These are phyloP conservation scores for Orthonyx spaldingii DNA, from an alignment of 2,113 vertebrate species.

Conservation along the genomic window DNA sequence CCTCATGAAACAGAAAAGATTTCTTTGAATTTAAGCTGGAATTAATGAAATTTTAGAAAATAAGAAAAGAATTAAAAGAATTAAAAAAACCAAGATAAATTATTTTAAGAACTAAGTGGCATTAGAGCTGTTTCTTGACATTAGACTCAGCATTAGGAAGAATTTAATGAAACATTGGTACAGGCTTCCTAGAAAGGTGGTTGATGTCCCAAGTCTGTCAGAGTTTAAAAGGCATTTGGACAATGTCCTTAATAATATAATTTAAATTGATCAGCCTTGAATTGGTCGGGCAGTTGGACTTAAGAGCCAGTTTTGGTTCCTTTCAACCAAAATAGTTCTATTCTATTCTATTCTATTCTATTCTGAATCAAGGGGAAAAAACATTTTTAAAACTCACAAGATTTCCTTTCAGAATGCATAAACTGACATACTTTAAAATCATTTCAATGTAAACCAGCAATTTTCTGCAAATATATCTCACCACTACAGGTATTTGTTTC, in stretches of 20 bases:
- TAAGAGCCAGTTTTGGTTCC: background rate
- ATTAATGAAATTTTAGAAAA: background rate
- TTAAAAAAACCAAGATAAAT: background rate
- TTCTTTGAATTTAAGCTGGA: background rate
- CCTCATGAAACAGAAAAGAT: background rate
- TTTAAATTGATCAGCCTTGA: background rate
- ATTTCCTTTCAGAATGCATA: background rate
- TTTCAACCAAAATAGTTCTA: background rate
- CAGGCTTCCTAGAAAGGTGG: background rate
- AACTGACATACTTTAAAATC: background rate
- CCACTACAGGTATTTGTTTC: background rate
- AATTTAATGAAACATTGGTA: background rate
- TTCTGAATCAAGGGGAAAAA: rapidly evolving
- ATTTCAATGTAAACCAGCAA: background rate
- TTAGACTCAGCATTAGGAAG: background rate
- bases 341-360: background rate
- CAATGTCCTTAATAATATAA: background rate
- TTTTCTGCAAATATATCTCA: background rate
- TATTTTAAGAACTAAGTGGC: background rate
- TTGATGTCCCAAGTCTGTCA: background rate
- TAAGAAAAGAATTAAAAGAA: background rate
- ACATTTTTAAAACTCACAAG: background rate
- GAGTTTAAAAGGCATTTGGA: background rate
- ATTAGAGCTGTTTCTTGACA: background rate
- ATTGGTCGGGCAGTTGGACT: background rate